These are phyloP conservation scores for Erpobdella octoculata DNA, from an alignment of 2,888 invertebrate species.

Conservation along the genomic window DNA sequence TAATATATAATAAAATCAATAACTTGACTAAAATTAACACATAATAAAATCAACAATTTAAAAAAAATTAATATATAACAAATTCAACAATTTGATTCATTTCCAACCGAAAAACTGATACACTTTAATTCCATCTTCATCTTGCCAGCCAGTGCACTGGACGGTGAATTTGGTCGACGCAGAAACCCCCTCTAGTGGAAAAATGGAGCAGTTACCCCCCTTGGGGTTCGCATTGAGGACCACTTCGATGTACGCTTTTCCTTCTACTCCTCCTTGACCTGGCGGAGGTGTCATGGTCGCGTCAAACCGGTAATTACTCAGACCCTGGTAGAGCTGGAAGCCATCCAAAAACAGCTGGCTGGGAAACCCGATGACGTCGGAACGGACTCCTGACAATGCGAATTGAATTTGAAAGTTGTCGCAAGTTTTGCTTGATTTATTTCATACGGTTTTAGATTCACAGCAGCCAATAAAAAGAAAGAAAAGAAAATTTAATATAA, in stretches of 20 bases:
- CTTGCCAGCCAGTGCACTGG: slow-evolving; percentile 39
- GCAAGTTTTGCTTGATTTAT: too few species aligned
- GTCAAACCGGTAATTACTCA: slow-evolving; percentile 38
- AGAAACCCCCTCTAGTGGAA: slow-evolving; percentile 33
- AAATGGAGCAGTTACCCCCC: slow-evolving; percentile 40
- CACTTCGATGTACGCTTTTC: slow-evolving; percentile 34
- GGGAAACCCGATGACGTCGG: slow-evolving; percentile 39
- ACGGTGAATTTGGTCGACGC: slow-evolving; percentile 34
- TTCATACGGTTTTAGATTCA: too few species aligned
- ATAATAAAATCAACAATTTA: too few species aligned
- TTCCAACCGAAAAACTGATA: slow-evolving; percentile 42
- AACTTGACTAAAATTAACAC: too few species aligned
- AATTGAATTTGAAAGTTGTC: too few species aligned
- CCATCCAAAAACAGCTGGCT: slow-evolving; percentile 37
- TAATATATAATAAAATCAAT: too few species aligned
- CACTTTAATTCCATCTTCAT: slow-evolving; percentile 40
- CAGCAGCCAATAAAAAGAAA: background rate
- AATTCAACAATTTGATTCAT: too few species aligned
- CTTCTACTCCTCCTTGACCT: slow-evolving; percentile 12
- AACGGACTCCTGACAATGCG: slow-evolving; percentile 39
- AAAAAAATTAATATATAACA: too few species aligned
- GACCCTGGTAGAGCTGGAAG: slow-evolving; percentile 29
- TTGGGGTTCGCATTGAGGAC: slow-evolving; percentile 38
- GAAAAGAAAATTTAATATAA: background rate
- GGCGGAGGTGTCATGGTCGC: slow-evolving; percentile 17